Evolutionary conservation across 2,113 vertebrate species (phyloP).

Genomic region (Planiliza haematocheilus): DNA sequence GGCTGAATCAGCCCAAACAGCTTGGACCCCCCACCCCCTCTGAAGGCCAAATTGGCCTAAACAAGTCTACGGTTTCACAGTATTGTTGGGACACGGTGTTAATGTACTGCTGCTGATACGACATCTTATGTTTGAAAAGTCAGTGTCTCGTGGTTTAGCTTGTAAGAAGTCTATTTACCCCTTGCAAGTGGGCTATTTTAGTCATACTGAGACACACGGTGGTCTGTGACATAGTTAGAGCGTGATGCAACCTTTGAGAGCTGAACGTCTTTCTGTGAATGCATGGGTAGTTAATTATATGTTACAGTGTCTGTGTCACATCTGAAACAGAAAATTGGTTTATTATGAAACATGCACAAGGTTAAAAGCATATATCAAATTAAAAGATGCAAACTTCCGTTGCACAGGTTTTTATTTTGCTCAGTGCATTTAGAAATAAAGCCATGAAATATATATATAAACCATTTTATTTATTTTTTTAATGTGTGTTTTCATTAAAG

Average conservation of each 20-base stretch:
- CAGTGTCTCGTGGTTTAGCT: no score
- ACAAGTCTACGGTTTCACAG: conserved; percentile 21
- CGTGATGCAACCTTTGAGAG: no score
- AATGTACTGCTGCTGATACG: conserved; percentile 82
- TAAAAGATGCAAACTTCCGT: not conserved
- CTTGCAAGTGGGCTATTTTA: conserved; percentile 31
- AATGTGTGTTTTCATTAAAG: no score
- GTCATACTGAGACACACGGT: conserved; percentile 43
- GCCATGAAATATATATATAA: no score
- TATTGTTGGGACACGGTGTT: conserved; percentile 24
- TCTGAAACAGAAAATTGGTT: not conserved
- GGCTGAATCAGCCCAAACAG: conserved; percentile 85
- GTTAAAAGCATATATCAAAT: not conserved
- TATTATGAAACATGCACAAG: conserved; percentile 1
- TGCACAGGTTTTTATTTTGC: not conserved
- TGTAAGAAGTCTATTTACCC: conserved; percentile 41
- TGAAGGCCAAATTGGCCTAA: conserved; percentile 64
- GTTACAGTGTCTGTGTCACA: not conserved
- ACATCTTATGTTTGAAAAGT: conserved; percentile 31
- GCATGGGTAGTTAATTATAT: not conserved
- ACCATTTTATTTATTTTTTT: no score
- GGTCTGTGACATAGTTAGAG: conserved; percentile 26
- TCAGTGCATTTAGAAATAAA: not conserved
- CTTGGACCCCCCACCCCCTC: conserved; percentile 77
- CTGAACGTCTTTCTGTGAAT: not conserved